Percentiles rank a stretch among this genome's conserved stretches.
Evolutionary conservation across 2,113 vertebrate species (phyloP).

Genomic region (Megaceryle maxima): DNA sequence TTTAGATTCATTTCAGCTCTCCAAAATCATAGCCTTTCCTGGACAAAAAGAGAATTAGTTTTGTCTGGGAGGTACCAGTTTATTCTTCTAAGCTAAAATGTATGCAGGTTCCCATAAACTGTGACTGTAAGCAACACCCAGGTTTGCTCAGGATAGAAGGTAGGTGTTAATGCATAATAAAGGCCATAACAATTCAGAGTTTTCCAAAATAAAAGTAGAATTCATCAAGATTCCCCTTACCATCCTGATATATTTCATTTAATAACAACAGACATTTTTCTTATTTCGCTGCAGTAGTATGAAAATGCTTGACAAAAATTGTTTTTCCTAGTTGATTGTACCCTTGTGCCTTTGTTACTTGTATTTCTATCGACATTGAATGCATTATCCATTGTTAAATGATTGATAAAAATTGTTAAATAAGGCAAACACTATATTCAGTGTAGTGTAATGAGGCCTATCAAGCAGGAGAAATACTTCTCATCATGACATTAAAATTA

Average conservation of each 20-base stretch:
- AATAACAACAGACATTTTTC: neutral
- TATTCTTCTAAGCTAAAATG: neutral
- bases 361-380: constrained; percentile 38
- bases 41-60: neutral
- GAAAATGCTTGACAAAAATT: neutral
- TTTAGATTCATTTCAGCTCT: neutral
- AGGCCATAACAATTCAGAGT: neutral
- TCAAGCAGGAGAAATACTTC: constrained; percentile 62
- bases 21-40: neutral
- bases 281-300: neutral
- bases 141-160: neutral
- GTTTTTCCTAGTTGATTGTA: constrained; percentile 33
- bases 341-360: constrained; percentile 36
- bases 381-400: constrained; percentile 67
- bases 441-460: constrained; percentile 75
- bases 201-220: neutral
- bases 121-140: neutral
- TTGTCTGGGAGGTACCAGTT: neutral
- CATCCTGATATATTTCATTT: neutral
- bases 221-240: neutral
- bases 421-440: constrained; percentile 77
- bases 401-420: constrained; percentile 81
- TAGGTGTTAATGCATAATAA: neutral
- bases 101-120: neutral
- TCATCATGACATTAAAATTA: constrained; percentile 80